Evolutionary conservation across 2,888 invertebrate species (phyloP).

Genomic region (Drosophila dives): DNA sequence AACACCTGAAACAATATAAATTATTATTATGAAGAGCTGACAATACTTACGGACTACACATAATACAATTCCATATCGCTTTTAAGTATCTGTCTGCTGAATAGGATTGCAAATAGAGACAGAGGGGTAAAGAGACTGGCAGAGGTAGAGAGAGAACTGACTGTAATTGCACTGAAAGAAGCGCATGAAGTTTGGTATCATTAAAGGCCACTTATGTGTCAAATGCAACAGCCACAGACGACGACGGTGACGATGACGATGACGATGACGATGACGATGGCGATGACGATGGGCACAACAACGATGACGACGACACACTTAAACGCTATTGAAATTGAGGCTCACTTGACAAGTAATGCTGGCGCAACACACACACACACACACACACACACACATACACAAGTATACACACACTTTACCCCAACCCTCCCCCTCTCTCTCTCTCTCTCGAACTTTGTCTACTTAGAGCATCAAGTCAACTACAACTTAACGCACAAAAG

Average conservation of each 20-base stretch:
- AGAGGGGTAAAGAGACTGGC: not conserved
- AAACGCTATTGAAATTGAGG: slow-evolving; percentile 72
- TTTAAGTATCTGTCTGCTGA: slow-evolving; percentile 13
- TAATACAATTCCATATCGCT: slow-evolving; percentile 13
- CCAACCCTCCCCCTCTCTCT: too few relatives aligned
- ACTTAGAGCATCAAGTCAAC: slow-evolving; percentile 48
- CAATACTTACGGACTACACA: not conserved
- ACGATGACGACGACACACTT: slow-evolving; percentile 51
- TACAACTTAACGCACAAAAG: slow-evolving; percentile 54
- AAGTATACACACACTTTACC: not conserved
- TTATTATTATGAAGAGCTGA: not conserved
- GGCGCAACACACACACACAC: slow-evolving; percentile 39
- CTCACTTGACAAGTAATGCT: slow-evolving; percentile 69
- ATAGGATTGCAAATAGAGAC: slow-evolving; percentile 48
- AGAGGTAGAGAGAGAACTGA: slow-evolving; percentile 12
- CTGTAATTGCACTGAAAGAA: slow-evolving; percentile 54
- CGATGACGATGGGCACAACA: not conserved
- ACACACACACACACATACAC: not conserved
- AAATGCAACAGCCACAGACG: slow-evolving; percentile 65
- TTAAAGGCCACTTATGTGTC: slow-evolving; percentile 76
- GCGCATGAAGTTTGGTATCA: slow-evolving; percentile 69
- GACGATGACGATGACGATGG: not conserved
- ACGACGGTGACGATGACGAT: slow-evolving; percentile 15
- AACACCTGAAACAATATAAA: slow-evolving; percentile 9
- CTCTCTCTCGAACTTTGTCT: slow-evolving; percentile 1